Percentiles rank a stretch among this genome's conserved stretches.
Conservation (phyloP, 2,113 vertebrate genomes). For the Channa argus region DNA sequence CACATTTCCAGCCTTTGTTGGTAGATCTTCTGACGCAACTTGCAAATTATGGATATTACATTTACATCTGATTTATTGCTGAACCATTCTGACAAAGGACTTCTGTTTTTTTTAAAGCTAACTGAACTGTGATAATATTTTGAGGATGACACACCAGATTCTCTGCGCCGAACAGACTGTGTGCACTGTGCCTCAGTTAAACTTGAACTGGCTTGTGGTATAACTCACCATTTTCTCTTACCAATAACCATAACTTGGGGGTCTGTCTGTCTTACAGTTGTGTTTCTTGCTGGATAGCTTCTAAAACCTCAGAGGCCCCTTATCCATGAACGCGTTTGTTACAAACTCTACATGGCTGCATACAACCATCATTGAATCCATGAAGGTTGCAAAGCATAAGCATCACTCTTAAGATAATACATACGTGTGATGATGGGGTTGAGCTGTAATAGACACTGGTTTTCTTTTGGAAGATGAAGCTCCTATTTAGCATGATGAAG, state of each 20-base stretch:
- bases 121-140: no score
- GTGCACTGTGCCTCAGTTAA: no score
- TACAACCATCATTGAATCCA: not conserved
- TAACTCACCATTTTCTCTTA: not conserved
- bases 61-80: no score
- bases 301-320: not conserved
- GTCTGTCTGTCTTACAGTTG: not conserved
- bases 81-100: no score
- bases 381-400: not conserved
- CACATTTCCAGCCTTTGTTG: no score
- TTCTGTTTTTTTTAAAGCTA: no score
- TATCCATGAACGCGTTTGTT: no score
- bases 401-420: not conserved
- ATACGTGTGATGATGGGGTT: not conserved
- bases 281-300: not conserved
- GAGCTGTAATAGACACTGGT: conserved; percentile 18
- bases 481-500: conserved; percentile 1
- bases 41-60: no score
- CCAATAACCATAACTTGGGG: not conserved
- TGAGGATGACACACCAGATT: no score
- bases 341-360: not conserved
- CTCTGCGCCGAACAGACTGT: no score
- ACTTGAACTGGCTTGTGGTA: no score
- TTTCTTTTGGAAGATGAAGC: conserved; percentile 42
- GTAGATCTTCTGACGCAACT: no score